phyloP scores from a whole-genome alignment of 2,888 invertebrate genomes.

The Tachina lurida region DNA sequence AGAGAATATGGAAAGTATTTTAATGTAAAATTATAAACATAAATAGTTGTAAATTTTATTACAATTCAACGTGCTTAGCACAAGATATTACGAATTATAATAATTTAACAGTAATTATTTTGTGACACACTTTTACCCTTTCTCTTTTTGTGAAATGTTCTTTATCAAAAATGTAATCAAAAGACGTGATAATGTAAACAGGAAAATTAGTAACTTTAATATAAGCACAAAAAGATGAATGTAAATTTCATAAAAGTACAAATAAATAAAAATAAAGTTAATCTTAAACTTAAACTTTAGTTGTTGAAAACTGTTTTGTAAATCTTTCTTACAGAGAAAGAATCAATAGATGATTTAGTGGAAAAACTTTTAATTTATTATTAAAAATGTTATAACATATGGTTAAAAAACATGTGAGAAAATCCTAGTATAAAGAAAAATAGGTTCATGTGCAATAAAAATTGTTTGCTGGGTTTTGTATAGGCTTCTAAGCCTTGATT shows the following conservation, averaged over 20 bases:
- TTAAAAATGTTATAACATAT: no score
- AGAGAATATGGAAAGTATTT: slow-evolving; percentile 29
- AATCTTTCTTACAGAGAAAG: no score
- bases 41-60: slow-evolving; percentile 36
- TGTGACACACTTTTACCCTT: not conserved
- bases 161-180: not conserved
- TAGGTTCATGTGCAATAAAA: no score
- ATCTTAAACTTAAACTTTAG: no score
- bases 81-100: slow-evolving; percentile 1
- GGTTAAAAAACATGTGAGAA: no score
- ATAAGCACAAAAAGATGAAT: not conserved
- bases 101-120: not conserved
- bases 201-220: not conserved
- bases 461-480: no score
- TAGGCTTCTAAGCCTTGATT: no score
- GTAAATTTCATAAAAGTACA: not conserved
- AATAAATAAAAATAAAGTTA: no score
- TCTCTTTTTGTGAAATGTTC: not conserved
- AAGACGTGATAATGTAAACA: not conserved
- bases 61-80: slow-evolving; percentile 27
- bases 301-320: no score
- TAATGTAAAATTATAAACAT: slow-evolving; percentile 7
- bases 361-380: no score
- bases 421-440: no score
- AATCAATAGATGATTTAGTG: no score